Percentiles rank a stretch among this genome's conserved stretches.
Evolutionary conservation across 2,888 invertebrate species (phyloP).

Genomic region (Drosophila colorata): DNA sequence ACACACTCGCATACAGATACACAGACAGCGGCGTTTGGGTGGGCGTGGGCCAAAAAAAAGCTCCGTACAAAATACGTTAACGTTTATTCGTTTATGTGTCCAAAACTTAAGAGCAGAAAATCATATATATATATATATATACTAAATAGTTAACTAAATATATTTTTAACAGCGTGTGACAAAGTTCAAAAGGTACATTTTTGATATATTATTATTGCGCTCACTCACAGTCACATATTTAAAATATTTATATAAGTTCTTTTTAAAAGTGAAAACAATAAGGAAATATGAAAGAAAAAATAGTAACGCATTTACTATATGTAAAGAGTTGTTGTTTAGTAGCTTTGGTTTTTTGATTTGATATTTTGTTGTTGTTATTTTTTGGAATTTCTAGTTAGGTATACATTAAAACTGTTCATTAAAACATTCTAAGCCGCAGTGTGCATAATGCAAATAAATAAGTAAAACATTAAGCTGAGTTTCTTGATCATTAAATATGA

Average conservation of each 20-base stretch:
- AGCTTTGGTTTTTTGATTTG: slow-evolving; percentile 36
- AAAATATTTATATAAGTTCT: slow-evolving; percentile 14
- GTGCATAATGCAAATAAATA: slow-evolving; percentile 84
- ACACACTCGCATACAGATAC: slow-evolving; percentile 11
- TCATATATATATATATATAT: slow-evolving; percentile 26
- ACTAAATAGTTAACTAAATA: slow-evolving; percentile 34
- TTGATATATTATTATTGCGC: slow-evolving; percentile 36
- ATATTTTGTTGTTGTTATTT: slow-evolving; percentile 20
- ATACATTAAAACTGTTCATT: slow-evolving; percentile 62
- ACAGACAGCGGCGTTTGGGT: slow-evolving; percentile 39
- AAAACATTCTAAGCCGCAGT: slow-evolving; percentile 84
- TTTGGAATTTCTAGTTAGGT: slow-evolving; percentile 53
- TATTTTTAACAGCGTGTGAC: slow-evolving; percentile 59
- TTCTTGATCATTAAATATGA: slow-evolving; percentile 65
- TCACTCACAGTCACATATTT: slow-evolving; percentile 40
- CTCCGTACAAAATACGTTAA: slow-evolving; percentile 60
- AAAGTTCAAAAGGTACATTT: slow-evolving; percentile 46
- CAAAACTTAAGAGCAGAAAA: slow-evolving; percentile 57
- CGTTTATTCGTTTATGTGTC: slow-evolving; percentile 34
- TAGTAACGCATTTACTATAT: slow-evolving; percentile 43
- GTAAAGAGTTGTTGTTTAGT: slow-evolving; percentile 45
- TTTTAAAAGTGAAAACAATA: slow-evolving; percentile 10
- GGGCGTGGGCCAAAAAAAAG: slow-evolving; percentile 61
- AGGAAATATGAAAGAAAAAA: slow-evolving; percentile 27
- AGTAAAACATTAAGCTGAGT: slow-evolving; percentile 79